These are phyloP conservation scores for Porites lutea DNA, from an alignment of 64 coral and sea anemone genomes.

Conservation along the genomic window DNA sequence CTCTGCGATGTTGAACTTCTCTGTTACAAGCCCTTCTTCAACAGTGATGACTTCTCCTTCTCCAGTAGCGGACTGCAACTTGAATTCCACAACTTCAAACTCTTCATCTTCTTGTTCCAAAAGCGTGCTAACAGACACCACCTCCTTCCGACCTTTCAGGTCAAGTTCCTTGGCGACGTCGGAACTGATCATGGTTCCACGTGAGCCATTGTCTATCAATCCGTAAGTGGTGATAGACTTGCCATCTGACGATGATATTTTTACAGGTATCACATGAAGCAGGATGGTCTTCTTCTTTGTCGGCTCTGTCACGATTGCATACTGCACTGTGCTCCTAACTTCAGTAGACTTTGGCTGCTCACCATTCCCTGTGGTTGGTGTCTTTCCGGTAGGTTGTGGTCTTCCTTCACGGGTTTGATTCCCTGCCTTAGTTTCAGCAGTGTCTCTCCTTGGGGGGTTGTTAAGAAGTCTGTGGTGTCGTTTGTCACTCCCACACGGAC, in stretches of 20 bases:
- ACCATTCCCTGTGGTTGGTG: neutral
- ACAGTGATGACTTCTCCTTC: slow-evolving; percentile 37
- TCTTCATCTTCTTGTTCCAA: slow-evolving; percentile 32
- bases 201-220: slow-evolving; percentile 58
- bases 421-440: neutral
- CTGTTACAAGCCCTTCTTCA: slow-evolving; percentile 12
- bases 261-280: slow-evolving; percentile 50
- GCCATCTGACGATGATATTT: neutral
- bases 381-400: neutral
- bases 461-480: slow-evolving; percentile 61
- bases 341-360: neutral
- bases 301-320: neutral
- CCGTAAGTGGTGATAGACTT: slow-evolving; percentile 52
- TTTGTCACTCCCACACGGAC: slow-evolving; percentile 23
- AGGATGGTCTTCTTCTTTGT: slow-evolving; percentile 26
- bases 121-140: slow-evolving; percentile 30
- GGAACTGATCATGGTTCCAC: slow-evolving; percentile 27
- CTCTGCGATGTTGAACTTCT: slow-evolving; percentile 60
- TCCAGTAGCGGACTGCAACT: slow-evolving; percentile 31
- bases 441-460: slow-evolving; percentile 29
- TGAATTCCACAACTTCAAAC: slow-evolving; percentile 40
- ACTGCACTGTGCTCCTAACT: neutral
- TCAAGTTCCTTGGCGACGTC: slow-evolving; percentile 42
- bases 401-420: neutral
- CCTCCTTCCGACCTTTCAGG: slow-evolving; percentile 27